A percentile compares a stretch with the other conserved stretches of the same genome.
These are phyloP conservation scores for Luscinia megarhynchos DNA, from an alignment of 2,797 vertebrate genomes.

Conservation along the genomic window DNA sequence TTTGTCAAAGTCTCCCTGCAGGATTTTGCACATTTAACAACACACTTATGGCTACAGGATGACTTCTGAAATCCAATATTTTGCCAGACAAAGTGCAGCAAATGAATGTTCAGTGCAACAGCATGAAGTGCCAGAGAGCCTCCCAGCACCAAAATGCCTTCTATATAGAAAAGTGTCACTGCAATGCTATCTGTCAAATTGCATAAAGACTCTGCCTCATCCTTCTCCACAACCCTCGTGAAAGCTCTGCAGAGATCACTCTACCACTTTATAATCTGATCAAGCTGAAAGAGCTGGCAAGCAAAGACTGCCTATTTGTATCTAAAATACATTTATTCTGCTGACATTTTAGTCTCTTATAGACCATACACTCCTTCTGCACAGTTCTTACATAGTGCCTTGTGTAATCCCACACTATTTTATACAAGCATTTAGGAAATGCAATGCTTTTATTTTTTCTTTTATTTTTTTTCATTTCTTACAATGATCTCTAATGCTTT, in stretches of 20 bases:
- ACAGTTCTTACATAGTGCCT: background rate
- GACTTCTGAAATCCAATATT: background rate
- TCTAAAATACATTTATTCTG: background rate
- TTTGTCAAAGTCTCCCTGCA: background rate
- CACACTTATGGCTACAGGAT: background rate
- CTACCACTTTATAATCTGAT: background rate
- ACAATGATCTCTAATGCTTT: background rate
- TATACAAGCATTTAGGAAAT: background rate
- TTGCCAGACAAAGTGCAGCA: background rate
- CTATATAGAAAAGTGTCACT: background rate
- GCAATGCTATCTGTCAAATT: background rate
- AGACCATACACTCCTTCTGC: background rate
- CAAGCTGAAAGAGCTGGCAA: background rate
- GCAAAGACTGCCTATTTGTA: background rate
- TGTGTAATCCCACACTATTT: background rate
- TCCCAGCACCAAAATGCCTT: background rate
- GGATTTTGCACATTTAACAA: background rate
- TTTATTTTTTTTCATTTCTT: background rate
- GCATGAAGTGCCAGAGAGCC: background rate
- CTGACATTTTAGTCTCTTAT: background rate
- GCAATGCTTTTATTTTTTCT: background rate
- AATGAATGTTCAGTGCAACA: background rate
- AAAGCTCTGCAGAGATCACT: background rate
- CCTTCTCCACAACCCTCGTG: background rate
- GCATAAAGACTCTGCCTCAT: background rate